These are phyloP conservation scores for Arion vulgaris DNA, from an alignment of 1,140 invertebrate genomes.

Conservation along the genomic window DNA sequence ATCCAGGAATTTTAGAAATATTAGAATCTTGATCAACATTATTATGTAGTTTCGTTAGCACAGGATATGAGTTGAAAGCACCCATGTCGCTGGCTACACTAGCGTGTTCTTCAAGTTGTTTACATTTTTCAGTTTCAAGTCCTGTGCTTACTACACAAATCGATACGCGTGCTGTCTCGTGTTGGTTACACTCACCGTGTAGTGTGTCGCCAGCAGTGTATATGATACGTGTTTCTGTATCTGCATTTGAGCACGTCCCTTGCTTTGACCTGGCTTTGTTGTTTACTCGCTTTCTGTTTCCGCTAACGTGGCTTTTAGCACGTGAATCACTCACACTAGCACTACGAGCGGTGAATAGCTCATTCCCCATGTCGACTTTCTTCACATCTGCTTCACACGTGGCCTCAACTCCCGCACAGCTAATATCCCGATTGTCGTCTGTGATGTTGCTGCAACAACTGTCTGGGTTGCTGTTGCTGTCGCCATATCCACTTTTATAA, in stretches of 20 bases:
- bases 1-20: not conserved
- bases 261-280: not conserved
- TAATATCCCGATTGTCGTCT: not conserved
- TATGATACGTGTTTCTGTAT: not conserved
- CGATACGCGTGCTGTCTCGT: not conserved
- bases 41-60: not conserved
- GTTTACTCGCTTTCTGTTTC: not conserved
- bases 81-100: too few relatives aligned
- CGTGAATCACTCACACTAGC: conserved; percentile 3
- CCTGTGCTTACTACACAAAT: not conserved
- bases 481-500: not conserved
- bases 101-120: too few relatives aligned
- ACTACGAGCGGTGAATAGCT: not conserved
- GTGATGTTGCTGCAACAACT: not conserved
- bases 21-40: not conserved
- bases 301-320: not conserved
- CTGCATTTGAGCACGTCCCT: not conserved
- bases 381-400: not conserved
- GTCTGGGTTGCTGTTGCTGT: not conserved
- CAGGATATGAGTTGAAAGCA: not conserved
- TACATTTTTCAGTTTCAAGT: not conserved
- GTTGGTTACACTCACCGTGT: not conserved
- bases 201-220: not conserved
- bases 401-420: not conserved
- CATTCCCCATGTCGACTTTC: not conserved